These are phyloP conservation scores for Julus scandinavius DNA, from an alignment of 2,888 invertebrate genomes.

Conservation along the genomic window DNA sequence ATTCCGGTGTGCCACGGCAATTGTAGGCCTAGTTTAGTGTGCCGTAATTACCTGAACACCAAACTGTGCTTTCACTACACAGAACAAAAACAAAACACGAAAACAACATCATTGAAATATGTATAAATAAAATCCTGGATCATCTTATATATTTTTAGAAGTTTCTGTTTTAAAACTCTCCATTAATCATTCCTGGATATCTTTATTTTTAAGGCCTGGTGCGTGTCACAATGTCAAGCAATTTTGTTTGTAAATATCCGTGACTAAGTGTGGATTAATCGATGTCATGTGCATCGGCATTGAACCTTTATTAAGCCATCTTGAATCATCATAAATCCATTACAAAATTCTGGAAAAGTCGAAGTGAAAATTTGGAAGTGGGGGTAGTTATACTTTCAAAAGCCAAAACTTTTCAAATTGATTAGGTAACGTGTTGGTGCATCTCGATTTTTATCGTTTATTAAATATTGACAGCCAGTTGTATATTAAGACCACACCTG, in stretches of 20 bases:
- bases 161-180: too few relatives aligned
- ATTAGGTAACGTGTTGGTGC: conserved; percentile 34
- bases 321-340: conserved; percentile 12
- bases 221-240: not conserved
- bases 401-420: not conserved
- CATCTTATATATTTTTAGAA: too few relatives aligned
- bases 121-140: too few relatives aligned
- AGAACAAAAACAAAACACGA: too few relatives aligned
- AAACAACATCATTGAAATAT: too few relatives aligned
- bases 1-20: too few relatives aligned
- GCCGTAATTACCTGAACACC: too few relatives aligned
- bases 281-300: not conserved
- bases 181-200: too few relatives aligned
- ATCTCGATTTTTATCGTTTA: conserved; percentile 19
- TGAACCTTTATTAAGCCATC: not conserved
- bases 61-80: too few relatives aligned
- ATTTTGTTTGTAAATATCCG: conserved; percentile 35
- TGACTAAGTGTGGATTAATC: not conserved
- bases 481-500: conserved; percentile 23
- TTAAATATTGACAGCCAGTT: conserved; percentile 4
- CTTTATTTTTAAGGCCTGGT: not conserved
- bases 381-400: not conserved
- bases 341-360: conserved; percentile 1
- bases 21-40: too few relatives aligned
- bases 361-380: not conserved